Base-by-base conservation (phyloP, 1,140 invertebrate genomes). In the Cecropterus lyciades region DNA sequence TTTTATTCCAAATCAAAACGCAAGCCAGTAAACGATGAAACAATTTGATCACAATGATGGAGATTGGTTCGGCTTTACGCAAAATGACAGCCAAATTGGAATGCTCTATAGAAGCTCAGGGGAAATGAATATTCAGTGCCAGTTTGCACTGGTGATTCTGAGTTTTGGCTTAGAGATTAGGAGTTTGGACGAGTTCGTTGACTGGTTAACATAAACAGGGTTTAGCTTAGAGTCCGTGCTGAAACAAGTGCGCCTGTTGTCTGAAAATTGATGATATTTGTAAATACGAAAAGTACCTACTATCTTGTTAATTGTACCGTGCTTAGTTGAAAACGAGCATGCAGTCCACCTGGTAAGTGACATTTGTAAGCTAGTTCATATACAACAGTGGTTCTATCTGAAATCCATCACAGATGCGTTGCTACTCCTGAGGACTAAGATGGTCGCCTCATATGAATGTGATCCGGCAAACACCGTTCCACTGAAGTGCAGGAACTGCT, bases 61-160 rank as follows among this genome's bases (percentile, higher is more conserved):
- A 27, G 40, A 45, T 20, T 40, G 42, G 16, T 43, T 57, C 13
- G 55, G 42, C 14, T 0, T 5, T 37, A 45, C 43, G 17, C 53
- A n/a, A 57, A 57, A 43, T 57, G 17, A 40, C 55, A 57, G 40
- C 9, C n/a, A 57, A 57, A 57, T 57, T 14, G 15, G n/a, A 37
- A n/a, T n/a, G 9, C 37, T 24, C 33, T 11, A 15, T 43, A 20
- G 24, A 45, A 17, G 55, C 40, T 45, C 17, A 27, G 40, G 55
- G 55, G 55, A 24, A 57, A 45, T 57, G 40, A 57, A 57, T 57
- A 57, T 57, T 57, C 55, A 57, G 17, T 27, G 14, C 11, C n/a
- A 40, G 51, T 37, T 57, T 24, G 37, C 17, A 46, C 55, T 45
- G 55, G 33, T n/a, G 33, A 27, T 40, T 27, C 55, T 27, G 14